phyloP scores from a whole-genome alignment of 2,888 invertebrate species.

The Polydrusus pterygomalis region DNA sequence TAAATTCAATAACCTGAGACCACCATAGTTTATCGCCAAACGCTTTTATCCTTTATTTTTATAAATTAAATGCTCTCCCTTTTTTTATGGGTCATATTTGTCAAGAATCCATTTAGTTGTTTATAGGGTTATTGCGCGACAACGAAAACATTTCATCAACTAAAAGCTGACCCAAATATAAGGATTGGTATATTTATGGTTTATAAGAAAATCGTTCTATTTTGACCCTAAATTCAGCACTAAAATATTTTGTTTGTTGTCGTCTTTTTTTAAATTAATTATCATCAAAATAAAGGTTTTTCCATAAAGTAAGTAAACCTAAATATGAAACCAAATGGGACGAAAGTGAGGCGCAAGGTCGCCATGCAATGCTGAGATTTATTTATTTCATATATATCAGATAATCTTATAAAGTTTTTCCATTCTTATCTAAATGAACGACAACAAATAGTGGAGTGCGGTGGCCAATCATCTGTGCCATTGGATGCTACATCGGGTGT shows the following conservation, averaged over 20 bases:
- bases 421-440: too few relatives aligned
- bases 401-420: too few relatives aligned
- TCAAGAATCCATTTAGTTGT: conserved; percentile 29
- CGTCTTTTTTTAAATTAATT: background rate
- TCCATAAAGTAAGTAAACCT: too few relatives aligned
- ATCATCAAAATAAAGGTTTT: too few relatives aligned
- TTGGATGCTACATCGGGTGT: too few relatives aligned
- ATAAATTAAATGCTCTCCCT: conserved; percentile 21
- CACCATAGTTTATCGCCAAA: conserved; percentile 11
- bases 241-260: conserved; percentile 3
- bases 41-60: conserved; percentile 26
- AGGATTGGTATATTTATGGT: conserved; percentile 6
- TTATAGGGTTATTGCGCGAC: conserved; percentile 25
- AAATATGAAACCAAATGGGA: too few relatives aligned
- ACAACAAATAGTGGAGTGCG: too few relatives aligned
- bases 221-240: background rate
- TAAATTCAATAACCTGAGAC: conserved; percentile 7
- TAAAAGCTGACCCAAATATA: conserved; percentile 25
- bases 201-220: conserved; percentile 15
- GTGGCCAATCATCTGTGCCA: too few relatives aligned
- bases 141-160: conserved; percentile 31
- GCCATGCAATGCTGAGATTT: too few relatives aligned
- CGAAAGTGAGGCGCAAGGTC: too few relatives aligned
- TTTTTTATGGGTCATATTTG: conserved; percentile 28
- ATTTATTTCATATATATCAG: too few relatives aligned